phyloP scores from a whole-genome alignment of 2,113 vertebrate genomes.

The Phyllopteryx taeniolatus region DNA sequence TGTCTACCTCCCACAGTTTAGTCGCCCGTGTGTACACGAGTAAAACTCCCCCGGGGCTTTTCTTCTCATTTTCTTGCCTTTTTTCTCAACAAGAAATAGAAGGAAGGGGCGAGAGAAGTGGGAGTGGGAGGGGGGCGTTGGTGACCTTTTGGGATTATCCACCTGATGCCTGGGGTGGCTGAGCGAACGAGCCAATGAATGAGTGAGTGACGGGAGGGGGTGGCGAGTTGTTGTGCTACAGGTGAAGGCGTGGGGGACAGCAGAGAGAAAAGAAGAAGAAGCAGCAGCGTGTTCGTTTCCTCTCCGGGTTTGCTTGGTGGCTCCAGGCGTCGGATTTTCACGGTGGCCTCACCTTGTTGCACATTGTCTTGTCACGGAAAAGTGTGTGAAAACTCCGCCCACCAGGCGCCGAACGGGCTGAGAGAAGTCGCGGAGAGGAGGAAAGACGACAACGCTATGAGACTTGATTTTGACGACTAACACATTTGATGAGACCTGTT shows the following conservation, averaged over 20 bases:
- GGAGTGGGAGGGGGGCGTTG: conserved; percentile 25
- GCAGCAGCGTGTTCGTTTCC: conserved; percentile 65
- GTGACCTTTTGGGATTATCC: conserved; percentile 69
- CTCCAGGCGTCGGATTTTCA: conserved; percentile 70
- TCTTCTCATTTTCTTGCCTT: conserved; percentile 32
- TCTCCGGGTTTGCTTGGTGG: conserved; percentile 56
- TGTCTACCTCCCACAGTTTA: conserved; percentile 36
- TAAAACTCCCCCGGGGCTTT: conserved; percentile 54
- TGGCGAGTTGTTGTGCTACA: conserved; percentile 19
- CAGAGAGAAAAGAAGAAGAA: conserved; percentile 2
- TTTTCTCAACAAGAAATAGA: conserved; percentile 28
- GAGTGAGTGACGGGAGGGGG: conserved; percentile 16
- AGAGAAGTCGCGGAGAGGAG: neutral
- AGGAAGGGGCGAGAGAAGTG: conserved; percentile 42
- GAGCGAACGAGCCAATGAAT: conserved; percentile 29
- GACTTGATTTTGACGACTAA: neutral
- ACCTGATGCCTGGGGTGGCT: conserved; percentile 57
- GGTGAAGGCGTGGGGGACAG: conserved; percentile 58
- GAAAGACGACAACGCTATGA: neutral
- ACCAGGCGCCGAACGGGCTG: conserved; percentile 26
- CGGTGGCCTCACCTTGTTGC: conserved; percentile 57
- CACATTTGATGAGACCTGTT: no score
- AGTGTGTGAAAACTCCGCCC: conserved; percentile 79
- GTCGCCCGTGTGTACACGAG: conserved; percentile 32
- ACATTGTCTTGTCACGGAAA: conserved; percentile 64